Evolutionary conservation across 1,140 invertebrate species (phyloP).

Genomic region (Trialeurodes vaporariorum): DNA sequence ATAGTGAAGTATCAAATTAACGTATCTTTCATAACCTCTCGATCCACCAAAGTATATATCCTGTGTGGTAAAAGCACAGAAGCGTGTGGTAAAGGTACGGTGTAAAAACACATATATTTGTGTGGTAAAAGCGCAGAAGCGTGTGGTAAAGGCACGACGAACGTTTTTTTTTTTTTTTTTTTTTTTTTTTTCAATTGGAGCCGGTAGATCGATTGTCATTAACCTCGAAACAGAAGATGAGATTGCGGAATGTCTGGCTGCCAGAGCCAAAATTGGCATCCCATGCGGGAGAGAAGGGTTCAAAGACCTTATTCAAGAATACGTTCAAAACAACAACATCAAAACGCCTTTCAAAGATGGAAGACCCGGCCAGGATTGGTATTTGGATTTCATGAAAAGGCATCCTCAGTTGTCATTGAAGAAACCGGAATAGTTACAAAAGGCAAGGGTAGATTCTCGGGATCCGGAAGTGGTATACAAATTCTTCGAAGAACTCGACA

Average conservation of each 20-base stretch:
- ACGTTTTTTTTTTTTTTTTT: too few relatives aligned
- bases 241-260: background rate
- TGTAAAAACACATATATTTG: too few relatives aligned
- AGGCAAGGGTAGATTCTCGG: conserved; percentile 4
- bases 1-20: too few relatives aligned
- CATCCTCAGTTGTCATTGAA: conserved; percentile 28
- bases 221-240: background rate
- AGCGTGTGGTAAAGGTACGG: too few relatives aligned
- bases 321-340: conserved; percentile 28
- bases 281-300: conserved; percentile 30
- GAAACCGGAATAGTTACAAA: conserved; percentile 25
- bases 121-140: too few relatives aligned
- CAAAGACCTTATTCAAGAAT: conserved; percentile 25
- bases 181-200: too few relatives aligned
- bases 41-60: too few relatives aligned
- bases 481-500: background rate
- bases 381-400: conserved; percentile 28
- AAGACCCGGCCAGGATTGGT: conserved; percentile 33
- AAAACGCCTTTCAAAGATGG: conserved; percentile 30
- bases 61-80: too few relatives aligned
- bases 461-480: conserved; percentile 12
- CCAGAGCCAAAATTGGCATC: conserved; percentile 31
- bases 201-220: background rate
- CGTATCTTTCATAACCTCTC: too few relatives aligned
- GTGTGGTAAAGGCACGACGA: too few relatives aligned